Conservation (phyloP, 2,113 vertebrate species). For the Puma concolor region DNA sequence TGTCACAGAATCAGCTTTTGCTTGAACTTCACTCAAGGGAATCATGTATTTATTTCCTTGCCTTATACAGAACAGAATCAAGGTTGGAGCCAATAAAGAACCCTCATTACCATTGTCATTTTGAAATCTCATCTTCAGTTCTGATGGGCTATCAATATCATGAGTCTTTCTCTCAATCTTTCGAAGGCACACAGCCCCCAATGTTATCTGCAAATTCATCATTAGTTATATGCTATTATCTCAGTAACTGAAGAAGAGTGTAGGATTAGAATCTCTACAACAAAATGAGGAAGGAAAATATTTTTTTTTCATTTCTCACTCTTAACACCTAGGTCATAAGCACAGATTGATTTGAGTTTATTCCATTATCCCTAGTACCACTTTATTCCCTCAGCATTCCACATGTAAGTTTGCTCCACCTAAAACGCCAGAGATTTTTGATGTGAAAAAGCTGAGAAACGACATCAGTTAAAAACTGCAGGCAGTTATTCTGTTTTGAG, state of each 20-base stretch:
- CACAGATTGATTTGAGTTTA: slow-evolving; percentile 59
- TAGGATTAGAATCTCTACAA: slow-evolving; percentile 39
- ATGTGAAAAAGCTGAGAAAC: neutral
- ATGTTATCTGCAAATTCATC: slow-evolving; percentile 54
- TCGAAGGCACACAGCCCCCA: neutral
- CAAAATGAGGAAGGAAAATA: slow-evolving; percentile 55
- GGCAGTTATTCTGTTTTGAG: neutral
- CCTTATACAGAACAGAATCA: slow-evolving; percentile 27
- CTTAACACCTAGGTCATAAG: slow-evolving; percentile 61
- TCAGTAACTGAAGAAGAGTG: slow-evolving; percentile 40
- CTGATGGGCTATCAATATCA: neutral
- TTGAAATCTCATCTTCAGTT: neutral
- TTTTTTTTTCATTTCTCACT: slow-evolving; percentile 75
- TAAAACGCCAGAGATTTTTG: slow-evolving; percentile 5
- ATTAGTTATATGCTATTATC: slow-evolving; percentile 15
- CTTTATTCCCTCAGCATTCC: neutral
- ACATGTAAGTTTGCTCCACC: neutral
- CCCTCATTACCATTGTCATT: slow-evolving; percentile 34
- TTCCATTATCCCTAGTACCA: neutral
- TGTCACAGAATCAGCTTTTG: neutral
- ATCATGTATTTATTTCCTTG: slow-evolving; percentile 35
- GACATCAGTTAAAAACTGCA: neutral
- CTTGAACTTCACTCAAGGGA: neutral
- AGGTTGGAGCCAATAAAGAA: slow-evolving; percentile 17
- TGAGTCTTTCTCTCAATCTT: neutral